Base-by-base conservation (phyloP, 1,140 invertebrate genomes). In the Delia radicum region DNA sequence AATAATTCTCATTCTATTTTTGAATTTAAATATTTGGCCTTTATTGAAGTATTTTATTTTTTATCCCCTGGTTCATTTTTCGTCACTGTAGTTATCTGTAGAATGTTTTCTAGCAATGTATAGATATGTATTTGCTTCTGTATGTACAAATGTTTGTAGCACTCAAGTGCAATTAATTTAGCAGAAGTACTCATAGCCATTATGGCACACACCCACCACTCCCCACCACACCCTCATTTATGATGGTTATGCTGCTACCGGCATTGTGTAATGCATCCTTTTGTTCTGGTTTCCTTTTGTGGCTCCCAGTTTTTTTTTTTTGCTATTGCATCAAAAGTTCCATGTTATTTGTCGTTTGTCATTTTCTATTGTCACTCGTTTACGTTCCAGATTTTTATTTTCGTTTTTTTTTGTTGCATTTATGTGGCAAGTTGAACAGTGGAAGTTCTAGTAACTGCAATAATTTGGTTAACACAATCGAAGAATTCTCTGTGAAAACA, bases 151-250 rank as follows among this genome's bases (percentile, higher is more conserved):
- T 55, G 62, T 65, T 65, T 28, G n/a, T 65, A 65, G 62, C 62
- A 65, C 62, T 65, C 62, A 65, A 65, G 62, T 65, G 62, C 62
- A 65, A 65, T 65, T 65, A 65, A 65, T 65, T 65, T 65, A 65
- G 62, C 62, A 65, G 62, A 65, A 65, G 62, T 65, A 65, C 62
- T 65, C 62, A 65, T 26, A 65, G 62, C 62, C 62, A 65, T 65
- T 65, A 65, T 65, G 21, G 62, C 27, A 28, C 28, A 15, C 62
- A 10, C 28, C 13, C 26, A 65, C 55, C 5, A 21, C n/a, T 61
- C 4, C n/a, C n/a, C n/a, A 12, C 55, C 55, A 61, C 55, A 63
- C 61, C 61, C n/a, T 27, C 24, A 27, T 63, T 13, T 27, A 42
- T 42, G 37, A 15, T 42, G 37, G 37, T 42, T 28, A 31, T 28